Conservation (phyloP, 2,113 vertebrate species). For the Oreochromis niloticus region DNA sequence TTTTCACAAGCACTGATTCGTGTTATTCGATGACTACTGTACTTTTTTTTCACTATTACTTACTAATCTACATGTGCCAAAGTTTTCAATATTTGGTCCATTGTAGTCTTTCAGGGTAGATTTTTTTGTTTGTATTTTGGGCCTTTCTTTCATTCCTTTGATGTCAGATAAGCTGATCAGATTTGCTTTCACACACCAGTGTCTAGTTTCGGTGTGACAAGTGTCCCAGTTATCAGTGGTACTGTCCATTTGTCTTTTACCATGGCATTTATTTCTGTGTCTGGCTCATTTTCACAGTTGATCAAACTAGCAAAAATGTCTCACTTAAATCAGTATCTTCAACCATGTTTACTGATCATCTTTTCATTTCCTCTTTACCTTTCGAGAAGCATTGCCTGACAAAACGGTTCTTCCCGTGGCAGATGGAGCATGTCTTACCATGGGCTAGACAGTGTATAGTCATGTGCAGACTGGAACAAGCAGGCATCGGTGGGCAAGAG, state of each 20-base stretch:
- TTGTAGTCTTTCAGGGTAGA: not conserved
- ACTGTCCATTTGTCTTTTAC: not conserved
- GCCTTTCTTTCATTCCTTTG: not conserved
- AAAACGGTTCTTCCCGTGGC: not conserved
- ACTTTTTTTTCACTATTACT: not conserved
- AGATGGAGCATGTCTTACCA: not conserved
- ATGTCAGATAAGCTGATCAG: not conserved
- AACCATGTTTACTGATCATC: not conserved
- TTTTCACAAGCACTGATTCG: not conserved
- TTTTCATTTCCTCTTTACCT: not conserved
- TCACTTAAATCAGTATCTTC: not conserved
- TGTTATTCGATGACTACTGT: not conserved
- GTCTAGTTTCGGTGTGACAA: not conserved
- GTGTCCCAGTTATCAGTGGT: not conserved
- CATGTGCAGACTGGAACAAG: not conserved
- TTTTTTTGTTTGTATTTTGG: not conserved
- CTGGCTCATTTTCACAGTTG: not conserved
- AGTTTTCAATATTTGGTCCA: not conserved
- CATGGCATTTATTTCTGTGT: not conserved
- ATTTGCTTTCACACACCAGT: not conserved
- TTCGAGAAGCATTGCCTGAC: not conserved
- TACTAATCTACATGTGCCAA: not conserved
- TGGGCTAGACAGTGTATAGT: not conserved
- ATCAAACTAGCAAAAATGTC: not conserved
- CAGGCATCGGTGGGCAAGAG: too few relatives aligned